Percentiles rank a stretch among this genome's conserved stretches.
phyloP scores from a whole-genome alignment of 2,888 invertebrate genomes.

The Salpingus planirostris region DNA sequence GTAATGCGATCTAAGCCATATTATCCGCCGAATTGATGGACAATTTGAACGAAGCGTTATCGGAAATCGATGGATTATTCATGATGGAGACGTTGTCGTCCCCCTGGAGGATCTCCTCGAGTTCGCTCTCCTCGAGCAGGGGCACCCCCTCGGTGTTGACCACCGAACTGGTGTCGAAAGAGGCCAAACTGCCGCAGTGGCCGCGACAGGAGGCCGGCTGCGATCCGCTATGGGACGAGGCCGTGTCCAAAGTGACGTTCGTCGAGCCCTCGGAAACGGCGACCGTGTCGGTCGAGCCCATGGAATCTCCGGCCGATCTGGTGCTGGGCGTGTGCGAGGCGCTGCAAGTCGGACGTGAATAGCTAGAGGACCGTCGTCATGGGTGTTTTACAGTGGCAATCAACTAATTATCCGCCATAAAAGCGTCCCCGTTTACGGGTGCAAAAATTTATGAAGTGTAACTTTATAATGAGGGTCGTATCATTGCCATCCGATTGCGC shows the following conservation, averaged over 20 bases:
- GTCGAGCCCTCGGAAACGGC: constrained; percentile 47
- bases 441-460: constrained; percentile 5
- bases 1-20: too few species aligned
- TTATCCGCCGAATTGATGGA: constrained; percentile 35
- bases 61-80: constrained; percentile 35
- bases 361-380: too few species aligned
- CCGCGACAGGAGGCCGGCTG: constrained; percentile 46
- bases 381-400: too few species aligned
- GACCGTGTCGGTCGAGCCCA: constrained; percentile 50
- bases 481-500: too few species aligned
- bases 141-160: constrained; percentile 44
- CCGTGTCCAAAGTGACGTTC: constrained; percentile 47
- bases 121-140: constrained; percentile 39
- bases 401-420: too few species aligned
- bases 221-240: constrained; percentile 40
- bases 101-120: constrained; percentile 35
- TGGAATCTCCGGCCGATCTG: constrained; percentile 36
- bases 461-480: constrained; percentile 3
- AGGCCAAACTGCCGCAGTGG: constrained; percentile 48
- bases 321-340: constrained; percentile 40
- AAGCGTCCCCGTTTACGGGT: too few species aligned
- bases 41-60: constrained; percentile 37
- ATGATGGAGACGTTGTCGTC: constrained; percentile 32
- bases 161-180: constrained; percentile 44
- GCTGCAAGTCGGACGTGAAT: too few species aligned